Base-by-base conservation (phyloP, 2,797 vertebrate species). In the Catamblyrhynchus diadema region DNA sequence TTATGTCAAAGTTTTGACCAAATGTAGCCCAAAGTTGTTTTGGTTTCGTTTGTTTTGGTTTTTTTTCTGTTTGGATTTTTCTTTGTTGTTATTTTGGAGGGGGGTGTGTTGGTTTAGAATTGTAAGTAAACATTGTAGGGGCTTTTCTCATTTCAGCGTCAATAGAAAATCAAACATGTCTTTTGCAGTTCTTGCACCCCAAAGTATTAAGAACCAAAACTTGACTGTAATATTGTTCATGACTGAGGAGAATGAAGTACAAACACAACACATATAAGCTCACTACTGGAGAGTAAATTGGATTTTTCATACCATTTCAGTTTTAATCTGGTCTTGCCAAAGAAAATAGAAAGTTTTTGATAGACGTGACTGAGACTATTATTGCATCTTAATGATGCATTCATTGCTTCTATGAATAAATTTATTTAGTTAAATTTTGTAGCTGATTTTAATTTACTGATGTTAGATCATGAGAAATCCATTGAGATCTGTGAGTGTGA, bases 401-500 rank as follows among this genome's bases (percentile, higher is more conserved):
- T 82, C 21, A 24, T 60, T 77, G 33, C 44, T 80, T 87, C 44
- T 70, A 10, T 5, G 5, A 78, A 80, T 30, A 83, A 61, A 81
- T 42, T 19, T 24, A 42, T 83, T 64, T 75, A 35, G 30, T 72
- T 81, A 56, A 45, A 44, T 72, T 89, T 70, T 70, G 33, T 51
- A 73, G 23, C 37, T 67, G 56, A 92, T 93, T 91, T 79, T 94
- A 70, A 60, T 95, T 90, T 93, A 41, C 42, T 82, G 56, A 35
- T 56, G 10, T 57, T 87, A 66, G 35, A 74, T 70, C 79, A n/a
- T 50, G 35, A 78, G 54, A 81, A 90, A 61, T 79, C 35, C 14
- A 23, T 41, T 54, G 62, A 81, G 16, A 12, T 79, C 59, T 78
- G 4, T 62, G n/a, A 61, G 12, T 56, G n/a, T 84, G 54, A 88